A percentile compares a stretch with the other conserved stretches of the same genome.
Conservation (phyloP, 2,113 vertebrate genomes). For the Plectropomus leopardus region DNA sequence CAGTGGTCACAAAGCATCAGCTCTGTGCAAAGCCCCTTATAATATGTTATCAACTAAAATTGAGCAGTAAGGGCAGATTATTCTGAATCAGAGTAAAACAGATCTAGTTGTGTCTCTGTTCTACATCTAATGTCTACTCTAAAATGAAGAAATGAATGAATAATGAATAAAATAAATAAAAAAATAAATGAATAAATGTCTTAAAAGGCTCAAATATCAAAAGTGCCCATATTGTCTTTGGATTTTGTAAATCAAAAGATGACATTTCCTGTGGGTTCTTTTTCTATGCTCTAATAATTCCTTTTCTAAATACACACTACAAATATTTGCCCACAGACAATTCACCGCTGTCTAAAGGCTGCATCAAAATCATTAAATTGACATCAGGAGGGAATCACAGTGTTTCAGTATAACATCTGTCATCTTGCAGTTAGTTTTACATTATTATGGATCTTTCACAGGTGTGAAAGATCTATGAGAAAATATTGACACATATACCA, state of each 20-base stretch:
- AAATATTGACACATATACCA: background rate
- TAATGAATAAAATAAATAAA: too few relatives aligned
- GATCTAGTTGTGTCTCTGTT: background rate
- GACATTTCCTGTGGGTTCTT: background rate
- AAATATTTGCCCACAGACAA: background rate
- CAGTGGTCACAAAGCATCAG: background rate
- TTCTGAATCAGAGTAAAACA: background rate
- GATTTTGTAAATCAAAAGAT: background rate
- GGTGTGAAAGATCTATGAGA: background rate
- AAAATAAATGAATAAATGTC: too few relatives aligned
- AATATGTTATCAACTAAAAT: background rate
- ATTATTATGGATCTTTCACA: too few relatives aligned
- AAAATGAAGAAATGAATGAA: too few relatives aligned
- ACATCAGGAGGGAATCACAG: background rate
- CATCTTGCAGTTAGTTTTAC: background rate
- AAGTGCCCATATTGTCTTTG: background rate
- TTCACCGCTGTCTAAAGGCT: background rate
- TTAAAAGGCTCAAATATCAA: background rate
- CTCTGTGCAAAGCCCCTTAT: background rate
- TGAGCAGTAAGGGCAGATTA: background rate
- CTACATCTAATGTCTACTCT: background rate
- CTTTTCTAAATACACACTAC: background rate
- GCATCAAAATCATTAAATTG: background rate
- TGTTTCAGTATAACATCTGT: background rate
- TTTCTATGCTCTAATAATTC: slow-evolving; percentile 9